Base-by-base conservation (phyloP, 2,113 vertebrate genomes). In the Ranitomeya imitator region DNA sequence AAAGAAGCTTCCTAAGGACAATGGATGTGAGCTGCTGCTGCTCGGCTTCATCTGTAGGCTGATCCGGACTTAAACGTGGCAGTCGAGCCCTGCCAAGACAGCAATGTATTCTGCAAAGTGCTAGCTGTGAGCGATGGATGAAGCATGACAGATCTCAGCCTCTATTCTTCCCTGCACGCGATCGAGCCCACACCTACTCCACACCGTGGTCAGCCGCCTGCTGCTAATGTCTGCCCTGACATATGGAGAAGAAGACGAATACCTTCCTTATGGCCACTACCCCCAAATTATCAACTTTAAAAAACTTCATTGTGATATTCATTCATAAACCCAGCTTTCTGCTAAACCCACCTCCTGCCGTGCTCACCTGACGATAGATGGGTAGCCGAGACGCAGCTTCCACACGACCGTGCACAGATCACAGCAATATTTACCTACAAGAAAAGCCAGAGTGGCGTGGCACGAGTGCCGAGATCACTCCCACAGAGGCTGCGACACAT, bases 21-120 rank as follows among this genome's bases (percentile, higher is more conserved):
- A 12, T 10, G 1, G 60, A 63, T 67, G 77, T 18, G 11, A 31
- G 23, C 23, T 55, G 45, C 76, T 5, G 76, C 81, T 67, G 7
- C 26, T 74, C 18, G 15, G 83, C 60, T 78, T 4, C 61, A 80
- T 79, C 76, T 80, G 77, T 23, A 52, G 18, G 7, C 3, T 31
- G 60, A 52, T 55, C 55, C n/a, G 12, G 11, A n/a, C 21, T 79
- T 67, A 55, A 55, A 87, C 76, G 61, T 79, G 76, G 77, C 76
- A 87, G 76, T 4, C 6, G 21, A 55, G 45, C 55, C 16, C 77
- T 59, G 76, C 85, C 52, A 80, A 57, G 77, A 26, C 85, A 54
- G 4, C 13, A 55, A 63, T 5, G 59, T 67, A 52, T 15, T 60
- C 26, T 6, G 12, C 6, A n/a, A 23, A 78, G 2, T 60, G 10